Evolutionary conservation across 2,888 invertebrate genomes (phyloP), one percentile per base, ranked within the genome.

Genomic region (Nebria brevicollis): DNA sequence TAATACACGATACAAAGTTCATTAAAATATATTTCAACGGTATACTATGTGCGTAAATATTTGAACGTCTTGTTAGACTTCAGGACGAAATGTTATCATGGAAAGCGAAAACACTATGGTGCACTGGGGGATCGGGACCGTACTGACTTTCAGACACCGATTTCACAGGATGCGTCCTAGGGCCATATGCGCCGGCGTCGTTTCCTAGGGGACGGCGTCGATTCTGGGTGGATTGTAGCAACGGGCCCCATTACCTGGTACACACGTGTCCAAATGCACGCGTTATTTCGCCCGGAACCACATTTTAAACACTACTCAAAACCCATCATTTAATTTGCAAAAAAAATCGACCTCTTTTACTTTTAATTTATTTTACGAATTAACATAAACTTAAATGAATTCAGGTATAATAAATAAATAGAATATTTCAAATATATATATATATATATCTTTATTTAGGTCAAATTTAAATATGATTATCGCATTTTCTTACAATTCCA

Each of bases 171-270:
- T 42, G 73, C 73, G 73, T 73, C 73, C 43, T 13, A 20, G 20
- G 41, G 43, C 42, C 42, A 13, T 1, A 41, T 41, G 73, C 73
- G 73, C 73, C 41, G 26, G 42, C 73, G 73, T 73, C 73, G 73
- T 73, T 15, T 11, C 43, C 73, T n/a, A 11, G 70, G 80, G 20
- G 64, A 80, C 80, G 75, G 80, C 80, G 80, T 80, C 80, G 75
- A 80, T 80, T 75, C 41, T 66, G 25, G 75, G 68, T 70, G 75
- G 20, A 66, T 73, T 26, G 43, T n/a, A 13, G 77, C 13, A 10
- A 26, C 64, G 65, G n/a, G 43, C 70, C 41, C 41, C 64, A 42
- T 70, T 15, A 34, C 41, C 77, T 10, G 6, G 41, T 66, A 42
- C 68, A 75, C 75, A 68, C 66, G 70, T 66, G 64, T 20, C 25